Conservation (phyloP, 2,113 vertebrate genomes). For the Merops nubicus region DNA sequence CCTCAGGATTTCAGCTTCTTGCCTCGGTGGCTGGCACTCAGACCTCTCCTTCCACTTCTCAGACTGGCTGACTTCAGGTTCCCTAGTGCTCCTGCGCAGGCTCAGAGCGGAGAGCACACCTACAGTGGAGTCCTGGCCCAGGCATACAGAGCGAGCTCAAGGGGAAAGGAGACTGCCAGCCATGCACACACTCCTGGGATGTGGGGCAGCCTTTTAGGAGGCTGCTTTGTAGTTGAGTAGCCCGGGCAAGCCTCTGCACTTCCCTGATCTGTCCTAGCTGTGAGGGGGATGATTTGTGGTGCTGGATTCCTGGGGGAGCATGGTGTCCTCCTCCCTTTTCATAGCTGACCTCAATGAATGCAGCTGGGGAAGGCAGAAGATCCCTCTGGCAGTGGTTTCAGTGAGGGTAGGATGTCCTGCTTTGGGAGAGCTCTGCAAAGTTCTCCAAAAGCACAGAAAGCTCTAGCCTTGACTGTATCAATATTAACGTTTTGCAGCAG, state of each 20-base stretch:
- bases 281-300: not conserved
- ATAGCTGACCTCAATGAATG: not conserved
- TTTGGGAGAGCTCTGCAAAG: not conserved
- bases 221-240: not conserved
- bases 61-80: not conserved
- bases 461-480: not conserved
- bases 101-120: not conserved
- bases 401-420: not conserved
- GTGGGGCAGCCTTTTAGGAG: not conserved
- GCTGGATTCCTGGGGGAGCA: not conserved
- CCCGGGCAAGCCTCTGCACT: not conserved
- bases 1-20: not conserved
- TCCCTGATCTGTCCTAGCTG: not conserved
- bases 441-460: not conserved
- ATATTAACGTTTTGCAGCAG: not conserved
- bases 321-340: not conserved
- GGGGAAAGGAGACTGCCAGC: not conserved
- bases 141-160: not conserved
- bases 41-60: not conserved
- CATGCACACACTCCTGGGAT: accelerated
- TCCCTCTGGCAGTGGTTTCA: not conserved
- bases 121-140: not conserved
- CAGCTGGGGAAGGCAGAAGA: not conserved
- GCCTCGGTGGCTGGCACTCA: not conserved
- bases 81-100: accelerated